These are phyloP conservation scores for Hycleus phaleratus DNA, from an alignment of 1,140 invertebrate species.

Conservation along the genomic window DNA sequence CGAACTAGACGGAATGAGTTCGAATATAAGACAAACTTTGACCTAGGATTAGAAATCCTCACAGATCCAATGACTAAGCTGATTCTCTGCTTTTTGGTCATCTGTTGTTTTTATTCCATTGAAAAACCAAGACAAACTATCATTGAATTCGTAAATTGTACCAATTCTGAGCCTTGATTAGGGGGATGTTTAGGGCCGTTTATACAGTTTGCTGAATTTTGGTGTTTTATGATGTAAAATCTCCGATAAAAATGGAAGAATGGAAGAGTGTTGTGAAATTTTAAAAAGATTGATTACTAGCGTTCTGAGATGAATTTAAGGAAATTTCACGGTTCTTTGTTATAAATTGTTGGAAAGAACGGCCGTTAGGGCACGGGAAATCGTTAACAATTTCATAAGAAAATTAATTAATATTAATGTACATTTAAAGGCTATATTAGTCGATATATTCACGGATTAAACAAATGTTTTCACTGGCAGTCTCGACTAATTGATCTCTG, in stretches of 20 bases:
- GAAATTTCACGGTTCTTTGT: neutral
- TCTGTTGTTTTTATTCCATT: neutral
- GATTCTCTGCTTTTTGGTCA: neutral
- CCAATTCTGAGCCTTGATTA: no score
- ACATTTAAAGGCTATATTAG: conserved; percentile 1
- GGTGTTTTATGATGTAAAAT: neutral
- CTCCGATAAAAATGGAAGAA: neutral
- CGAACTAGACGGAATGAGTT: conserved; percentile 13
- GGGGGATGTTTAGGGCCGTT: no score
- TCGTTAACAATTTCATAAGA: neutral
- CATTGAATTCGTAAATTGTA: no score
- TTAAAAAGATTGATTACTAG: conserved; percentile 10
- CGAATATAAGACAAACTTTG: neutral
- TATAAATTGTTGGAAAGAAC: conserved; percentile 1
- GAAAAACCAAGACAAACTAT: neutral
- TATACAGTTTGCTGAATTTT: no score
- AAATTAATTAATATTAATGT: conserved; percentile 10
- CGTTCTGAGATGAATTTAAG: neutral
- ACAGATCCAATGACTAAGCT: neutral
- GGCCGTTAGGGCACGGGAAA: neutral
- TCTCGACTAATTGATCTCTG: conserved; percentile 11
- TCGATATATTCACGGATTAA: conserved; percentile 1
- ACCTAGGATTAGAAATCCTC: neutral
- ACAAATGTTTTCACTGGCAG: conserved; percentile 9
- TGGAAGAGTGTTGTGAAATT: neutral